Evolutionary conservation across 2,888 invertebrate genomes (phyloP).

Genomic region (Nemotelus nigrinus): DNA sequence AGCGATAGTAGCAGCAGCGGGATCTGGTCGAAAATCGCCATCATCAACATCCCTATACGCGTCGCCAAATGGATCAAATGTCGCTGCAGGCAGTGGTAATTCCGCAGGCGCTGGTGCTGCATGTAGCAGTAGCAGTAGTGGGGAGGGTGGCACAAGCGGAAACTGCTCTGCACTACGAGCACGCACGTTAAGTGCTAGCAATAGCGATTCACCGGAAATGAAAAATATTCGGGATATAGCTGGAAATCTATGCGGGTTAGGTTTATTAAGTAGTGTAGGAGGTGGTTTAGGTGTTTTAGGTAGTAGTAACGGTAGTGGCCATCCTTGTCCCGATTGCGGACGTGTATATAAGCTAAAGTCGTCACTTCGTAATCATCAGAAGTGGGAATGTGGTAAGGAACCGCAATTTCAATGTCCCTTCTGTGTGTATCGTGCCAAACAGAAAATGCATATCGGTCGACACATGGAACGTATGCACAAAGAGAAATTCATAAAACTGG

Average conservation of each 20-base stretch:
- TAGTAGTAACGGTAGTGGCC: conserved; percentile 67
- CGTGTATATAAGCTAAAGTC: conserved; percentile 88
- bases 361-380: conserved; percentile 83
- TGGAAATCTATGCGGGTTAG: conserved; percentile 35
- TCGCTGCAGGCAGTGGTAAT: conserved; percentile 43
- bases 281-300: conserved; percentile 53
- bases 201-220: conserved; percentile 51
- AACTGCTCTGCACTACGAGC: conserved; percentile 52
- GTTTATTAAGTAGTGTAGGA: conserved; percentile 47
- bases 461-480: conserved; percentile 87
- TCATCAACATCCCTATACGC: conserved; percentile 51
- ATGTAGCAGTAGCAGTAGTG: conserved; percentile 51
- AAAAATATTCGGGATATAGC: conserved; percentile 46
- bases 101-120: conserved; percentile 50
- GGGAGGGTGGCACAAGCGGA: conserved; percentile 49
- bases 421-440: conserved; percentile 85
- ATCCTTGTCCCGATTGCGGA: conserved; percentile 84
- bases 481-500: conserved; percentile 68
- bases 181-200: conserved; percentile 54
- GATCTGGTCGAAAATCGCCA: conserved; percentile 55
- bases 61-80: conserved; percentile 48
- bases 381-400: conserved; percentile 88
- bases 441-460: conserved; percentile 85
- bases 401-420: conserved; percentile 85
- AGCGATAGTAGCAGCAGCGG: conserved; percentile 54